Evolutionary conservation across 2,797 vertebrate species (phyloP), one percentile per base, ranked within the genome.

Genomic region (Cottoperca gobio): DNA sequence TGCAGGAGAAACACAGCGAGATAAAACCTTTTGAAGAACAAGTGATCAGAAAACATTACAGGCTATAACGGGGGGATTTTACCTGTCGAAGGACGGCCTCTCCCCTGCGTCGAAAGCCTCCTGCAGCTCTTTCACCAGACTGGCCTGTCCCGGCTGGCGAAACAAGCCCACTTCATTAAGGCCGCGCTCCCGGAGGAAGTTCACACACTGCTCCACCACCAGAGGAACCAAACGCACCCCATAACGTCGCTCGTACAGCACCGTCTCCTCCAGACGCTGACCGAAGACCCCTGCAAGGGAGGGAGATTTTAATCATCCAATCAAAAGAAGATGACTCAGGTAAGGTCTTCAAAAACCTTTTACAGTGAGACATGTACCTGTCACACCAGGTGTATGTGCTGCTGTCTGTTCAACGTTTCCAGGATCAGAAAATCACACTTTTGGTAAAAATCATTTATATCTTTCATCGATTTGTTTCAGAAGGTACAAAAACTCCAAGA

Each of bases 191-290:
- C 89, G 85, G 67, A 96, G 95, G 80, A 95, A 96, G 76, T 69
- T 86, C 64, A 93, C 95, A 54, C 95, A 95, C 89, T 95, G 95
- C 86, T 95, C 95, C 78, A 95, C 95, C 76, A 96, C 93, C 62
- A 96, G 86, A 50, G 95, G 95, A 71, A 95, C 94, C 88, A 91
- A 84, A 28, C 90, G 92, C 11, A 93, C 69, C 5, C 95, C 95
- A 52, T 95, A 95, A 19, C 95, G 93, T 0, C 93, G 91, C 85
- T 96, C 95, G 16, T 95, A 95, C 62, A 94, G 74, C 46, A 95
- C 93, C 0, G 94, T 96, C 87, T 96, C 95, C 86, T 95, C 95
- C 91, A 95, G 84, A 7, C 94, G 90, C 88, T 96, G 95, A 37
- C 95, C 95, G 55, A 96, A 96, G 23, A 96, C 95, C 23, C 95